Percentiles rank a stretch among this genome's conserved stretches.
Evolutionary conservation across 2,797 vertebrate genomes (phyloP).

Genomic region (Rachycentron canadum): DNA sequence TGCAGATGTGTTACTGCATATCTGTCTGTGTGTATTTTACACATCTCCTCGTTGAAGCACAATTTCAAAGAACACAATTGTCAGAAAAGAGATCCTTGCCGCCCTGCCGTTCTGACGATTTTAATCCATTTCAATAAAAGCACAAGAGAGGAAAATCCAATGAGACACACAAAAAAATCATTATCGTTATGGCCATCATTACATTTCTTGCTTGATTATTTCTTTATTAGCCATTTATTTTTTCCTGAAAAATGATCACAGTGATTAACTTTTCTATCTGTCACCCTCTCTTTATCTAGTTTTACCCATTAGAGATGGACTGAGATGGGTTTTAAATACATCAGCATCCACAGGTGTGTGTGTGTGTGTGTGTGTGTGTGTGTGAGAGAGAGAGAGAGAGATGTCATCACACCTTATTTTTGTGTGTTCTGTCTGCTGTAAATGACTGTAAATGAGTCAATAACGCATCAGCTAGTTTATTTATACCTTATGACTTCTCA

Average conservation of each 20-base stretch:
- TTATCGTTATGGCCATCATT: conserved; percentile 57
- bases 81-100: conserved; percentile 75
- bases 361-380: background rate
- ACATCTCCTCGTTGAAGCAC: conserved; percentile 61
- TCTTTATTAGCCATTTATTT: conserved; percentile 63
- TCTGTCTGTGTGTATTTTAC: conserved; percentile 69
- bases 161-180: conserved; percentile 55
- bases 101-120: conserved; percentile 68
- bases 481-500: background rate
- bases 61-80: conserved; percentile 75
- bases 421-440: conserved; percentile 35
- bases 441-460: conserved; percentile 17
- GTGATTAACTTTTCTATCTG: conserved; percentile 52
- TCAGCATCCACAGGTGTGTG: background rate
- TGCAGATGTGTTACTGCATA: conserved; percentile 41
- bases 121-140: conserved; percentile 78
- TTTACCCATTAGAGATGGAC: conserved; percentile 32
- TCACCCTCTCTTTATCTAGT: conserved; percentile 28
- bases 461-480: background rate
- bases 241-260: conserved; percentile 49
- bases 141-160: conserved; percentile 64
- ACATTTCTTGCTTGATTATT: conserved; percentile 63
- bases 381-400: background rate
- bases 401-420: conserved; percentile 28
- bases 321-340: conserved; percentile 14